Evolutionary conservation across 2,888 invertebrate genomes (phyloP).

Genomic region (Ichneumoninae sp.): DNA sequence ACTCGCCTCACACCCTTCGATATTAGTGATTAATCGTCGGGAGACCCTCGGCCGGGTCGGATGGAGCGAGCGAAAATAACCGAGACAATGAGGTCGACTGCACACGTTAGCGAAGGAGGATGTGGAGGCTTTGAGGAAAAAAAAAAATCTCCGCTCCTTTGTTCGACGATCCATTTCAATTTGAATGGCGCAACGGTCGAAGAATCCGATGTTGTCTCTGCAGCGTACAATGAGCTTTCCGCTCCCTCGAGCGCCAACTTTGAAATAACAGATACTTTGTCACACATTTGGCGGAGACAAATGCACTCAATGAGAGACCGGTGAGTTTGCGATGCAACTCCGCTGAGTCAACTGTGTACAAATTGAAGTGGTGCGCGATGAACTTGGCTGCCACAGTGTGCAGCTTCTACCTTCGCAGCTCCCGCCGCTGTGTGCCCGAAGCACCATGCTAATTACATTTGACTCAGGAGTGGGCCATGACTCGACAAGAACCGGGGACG

Average conservation of each 20-base stretch:
- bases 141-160: not conserved
- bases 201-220: not conserved
- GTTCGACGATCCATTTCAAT: conserved; percentile 27
- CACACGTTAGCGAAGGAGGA: conserved; percentile 13
- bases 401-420: conserved; percentile 36
- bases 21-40: conserved; percentile 60
- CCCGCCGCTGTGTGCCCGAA: conserved; percentile 66
- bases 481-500: conserved; percentile 50
- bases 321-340: conserved; percentile 8
- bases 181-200: not conserved
- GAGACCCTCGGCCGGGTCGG: conserved; percentile 3
- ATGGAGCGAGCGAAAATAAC: conserved; percentile 43
- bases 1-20: conserved; percentile 45
- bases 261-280: conserved; percentile 10
- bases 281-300: conserved; percentile 16
- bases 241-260: not conserved
- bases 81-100: conserved; percentile 43
- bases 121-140: not conserved
- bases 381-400: conserved; percentile 29
- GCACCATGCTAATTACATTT: conserved; percentile 77
- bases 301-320: not conserved
- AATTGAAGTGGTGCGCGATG: conserved; percentile 37
- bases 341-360: conserved; percentile 30
- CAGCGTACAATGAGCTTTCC: not conserved
- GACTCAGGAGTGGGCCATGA: conserved; percentile 72